A percentile compares a stretch with the other conserved stretches of the same genome.
Evolutionary conservation across 1,140 invertebrate genomes (phyloP).

Genomic region (Drosophila parvula): DNA sequence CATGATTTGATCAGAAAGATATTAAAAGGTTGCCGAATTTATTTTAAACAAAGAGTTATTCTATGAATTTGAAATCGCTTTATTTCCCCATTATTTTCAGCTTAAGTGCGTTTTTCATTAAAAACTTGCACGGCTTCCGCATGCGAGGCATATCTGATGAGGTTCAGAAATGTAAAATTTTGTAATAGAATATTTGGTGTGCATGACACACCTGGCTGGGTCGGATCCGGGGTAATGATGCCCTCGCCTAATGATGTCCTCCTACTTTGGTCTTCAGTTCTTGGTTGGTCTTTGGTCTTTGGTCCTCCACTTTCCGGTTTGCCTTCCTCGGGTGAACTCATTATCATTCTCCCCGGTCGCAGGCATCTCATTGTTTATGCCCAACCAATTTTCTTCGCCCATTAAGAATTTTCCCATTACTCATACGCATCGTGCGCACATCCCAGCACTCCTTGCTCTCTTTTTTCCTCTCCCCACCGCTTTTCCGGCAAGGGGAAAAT

Average conservation of each 20-base stretch:
- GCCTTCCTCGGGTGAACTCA: constrained; percentile 27
- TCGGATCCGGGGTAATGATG: not conserved
- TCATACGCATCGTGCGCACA: constrained; percentile 48
- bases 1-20: not conserved
- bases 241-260: constrained; percentile 21
- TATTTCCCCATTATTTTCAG: not conserved
- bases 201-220: constrained; percentile 4
- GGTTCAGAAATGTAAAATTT: constrained; percentile 11
- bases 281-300: constrained; percentile 3
- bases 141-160: constrained; percentile 3
- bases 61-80: not conserved
- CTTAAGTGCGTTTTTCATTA: constrained; percentile 10
- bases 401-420: constrained; percentile 60
- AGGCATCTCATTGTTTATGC: constrained; percentile 46
- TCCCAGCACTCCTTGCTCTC: not conserved
- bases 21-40: not conserved
- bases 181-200: constrained; percentile 36
- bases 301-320: constrained; percentile 5
- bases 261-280: not conserved
- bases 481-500: constrained; percentile 27
- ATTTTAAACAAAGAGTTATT: not conserved
- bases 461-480: not conserved
- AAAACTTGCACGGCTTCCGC: not conserved
- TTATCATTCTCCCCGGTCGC: constrained; percentile 38
- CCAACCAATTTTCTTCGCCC: constrained; percentile 55